These are phyloP conservation scores for Camelus bactrianus DNA, from an alignment of 2,113 vertebrate genomes.

Conservation along the genomic window DNA sequence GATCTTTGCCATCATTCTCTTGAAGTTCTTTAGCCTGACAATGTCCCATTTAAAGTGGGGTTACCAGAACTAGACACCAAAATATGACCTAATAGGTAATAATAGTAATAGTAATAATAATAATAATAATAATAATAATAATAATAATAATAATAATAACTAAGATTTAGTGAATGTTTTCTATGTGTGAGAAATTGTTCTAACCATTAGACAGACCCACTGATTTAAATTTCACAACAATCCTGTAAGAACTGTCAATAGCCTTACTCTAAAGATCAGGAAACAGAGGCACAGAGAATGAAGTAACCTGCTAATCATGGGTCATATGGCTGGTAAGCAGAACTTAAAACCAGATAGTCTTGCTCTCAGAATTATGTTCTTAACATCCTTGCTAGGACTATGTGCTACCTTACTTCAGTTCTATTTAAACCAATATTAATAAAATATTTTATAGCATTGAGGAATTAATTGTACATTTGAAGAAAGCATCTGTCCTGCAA, in stretches of 20 bases:
- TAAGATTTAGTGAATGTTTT: background rate
- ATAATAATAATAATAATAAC: background rate
- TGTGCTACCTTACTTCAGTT: background rate
- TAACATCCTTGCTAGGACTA: background rate
- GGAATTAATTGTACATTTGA: background rate
- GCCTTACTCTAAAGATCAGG: background rate
- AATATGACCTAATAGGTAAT: background rate
- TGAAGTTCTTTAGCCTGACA: background rate
- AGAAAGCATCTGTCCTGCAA: background rate
- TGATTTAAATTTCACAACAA: background rate
- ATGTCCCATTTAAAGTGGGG: no score
- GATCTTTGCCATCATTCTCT: background rate
- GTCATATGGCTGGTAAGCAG: background rate
- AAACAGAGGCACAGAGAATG: background rate
- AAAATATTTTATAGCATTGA: background rate
- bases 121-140: no score
- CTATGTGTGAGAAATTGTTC: background rate
- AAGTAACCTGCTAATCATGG: background rate
- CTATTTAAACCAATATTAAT: background rate
- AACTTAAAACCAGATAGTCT: background rate
- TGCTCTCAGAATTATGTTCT: background rate
- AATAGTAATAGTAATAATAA: no score
- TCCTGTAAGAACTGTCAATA: background rate
- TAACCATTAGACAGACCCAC: background rate
- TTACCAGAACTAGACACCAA: background rate